Evolutionary conservation across 2,888 invertebrate genomes (phyloP).

Genomic region (Podabrus alpinus): DNA sequence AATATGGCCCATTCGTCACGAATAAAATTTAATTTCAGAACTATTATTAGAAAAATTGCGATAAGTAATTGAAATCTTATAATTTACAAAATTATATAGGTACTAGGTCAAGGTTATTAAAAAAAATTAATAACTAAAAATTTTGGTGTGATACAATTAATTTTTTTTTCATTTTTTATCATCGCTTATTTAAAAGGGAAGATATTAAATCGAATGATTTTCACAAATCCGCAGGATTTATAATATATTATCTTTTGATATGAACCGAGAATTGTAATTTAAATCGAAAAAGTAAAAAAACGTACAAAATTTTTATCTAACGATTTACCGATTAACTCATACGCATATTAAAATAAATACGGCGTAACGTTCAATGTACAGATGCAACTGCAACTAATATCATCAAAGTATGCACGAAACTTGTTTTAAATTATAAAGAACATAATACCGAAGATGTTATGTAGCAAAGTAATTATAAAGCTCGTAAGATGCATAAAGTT

Average conservation of each 20-base stretch:
- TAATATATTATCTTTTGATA: not conserved
- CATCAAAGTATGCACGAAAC: not conserved
- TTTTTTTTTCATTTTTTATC: not conserved
- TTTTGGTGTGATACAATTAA: not conserved
- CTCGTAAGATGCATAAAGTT: not conserved
- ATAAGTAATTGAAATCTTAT: not conserved
- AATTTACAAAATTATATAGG: not conserved
- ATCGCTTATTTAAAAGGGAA: not conserved
- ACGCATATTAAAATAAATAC: not conserved
- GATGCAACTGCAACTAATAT: not conserved
- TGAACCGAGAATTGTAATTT: not conserved
- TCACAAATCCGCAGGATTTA: not conserved
- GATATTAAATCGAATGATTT: not conserved
- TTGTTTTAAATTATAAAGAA: not conserved
- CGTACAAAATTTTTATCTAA: not conserved
- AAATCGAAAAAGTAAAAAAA: not conserved
- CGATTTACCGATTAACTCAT: not conserved
- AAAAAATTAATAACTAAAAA: not conserved
- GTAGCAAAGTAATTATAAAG: not conserved
- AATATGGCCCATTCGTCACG: not conserved
- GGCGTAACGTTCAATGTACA: not conserved
- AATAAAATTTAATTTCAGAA: not conserved
- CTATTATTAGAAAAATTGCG: not conserved
- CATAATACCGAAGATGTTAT: not conserved
- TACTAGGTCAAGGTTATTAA: not conserved